These are phyloP conservation scores for Proterorhinus semilunaris DNA, from an alignment of 2,113 vertebrate species.

Conservation along the genomic window DNA sequence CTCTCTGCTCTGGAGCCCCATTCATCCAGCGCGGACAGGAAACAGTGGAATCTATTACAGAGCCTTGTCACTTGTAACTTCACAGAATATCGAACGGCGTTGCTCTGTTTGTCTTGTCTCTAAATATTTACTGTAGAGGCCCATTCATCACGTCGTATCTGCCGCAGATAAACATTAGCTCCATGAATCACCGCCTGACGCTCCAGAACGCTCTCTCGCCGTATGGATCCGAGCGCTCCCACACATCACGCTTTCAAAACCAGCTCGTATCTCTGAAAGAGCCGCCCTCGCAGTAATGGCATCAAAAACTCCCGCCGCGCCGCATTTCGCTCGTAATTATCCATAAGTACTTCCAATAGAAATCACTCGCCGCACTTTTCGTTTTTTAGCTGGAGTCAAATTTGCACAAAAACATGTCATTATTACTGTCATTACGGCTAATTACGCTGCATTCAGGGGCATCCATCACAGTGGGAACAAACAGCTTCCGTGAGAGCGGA, in stretches of 20 bases:
- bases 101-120: neutral
- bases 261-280: neutral
- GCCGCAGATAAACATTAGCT: neutral
- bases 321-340: neutral
- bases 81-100: neutral
- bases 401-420: conserved; percentile 1
- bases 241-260: neutral
- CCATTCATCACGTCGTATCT: neutral
- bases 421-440: neutral
- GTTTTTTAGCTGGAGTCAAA: neutral
- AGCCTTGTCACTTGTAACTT: neutral
- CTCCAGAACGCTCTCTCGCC: conserved; percentile 8
- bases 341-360: neutral
- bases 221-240: neutral
- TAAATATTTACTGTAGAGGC: conserved; percentile 3
- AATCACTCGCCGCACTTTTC: neutral
- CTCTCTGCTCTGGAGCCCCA: too few relatives aligned
- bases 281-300: neutral
- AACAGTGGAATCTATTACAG: neutral
- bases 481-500: neutral
- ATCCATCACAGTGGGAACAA: neutral
- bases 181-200: conserved; percentile 32
- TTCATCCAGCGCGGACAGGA: neutral
- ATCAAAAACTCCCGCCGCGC: neutral
- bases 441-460: neutral